Base-by-base conservation (phyloP, 2,113 vertebrate genomes). In the Microtus ochrogaster region DNA sequence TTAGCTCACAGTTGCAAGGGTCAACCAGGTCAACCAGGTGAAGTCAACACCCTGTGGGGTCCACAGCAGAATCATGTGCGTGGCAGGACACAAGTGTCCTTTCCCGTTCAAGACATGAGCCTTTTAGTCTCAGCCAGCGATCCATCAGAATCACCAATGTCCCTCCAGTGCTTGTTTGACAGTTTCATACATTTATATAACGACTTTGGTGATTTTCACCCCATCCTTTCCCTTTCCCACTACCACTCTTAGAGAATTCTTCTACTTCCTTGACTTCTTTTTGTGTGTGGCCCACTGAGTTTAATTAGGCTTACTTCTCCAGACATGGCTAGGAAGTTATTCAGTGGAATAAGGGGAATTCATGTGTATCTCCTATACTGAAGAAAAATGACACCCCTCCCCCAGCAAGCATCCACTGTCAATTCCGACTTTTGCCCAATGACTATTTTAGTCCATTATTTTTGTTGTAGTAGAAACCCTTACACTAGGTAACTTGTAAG, bases 361-460 rank as follows among this genome's bases (percentile, higher is more conserved):
- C 26, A 21, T 33, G 39, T 44, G 61, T 65, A 28, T 30, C 61
- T 24, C 17, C 28, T 47, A 4, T 12, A 66, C 41, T 47, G 66
- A 36, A 47, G 28, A 44, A 47, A 47, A 85, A 5, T 1, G 6
- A 66, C 61, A 66, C 17, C 30, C 28, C 4, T 66, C 17, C 41
- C 28, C 39, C 16, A 47, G 41, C 28, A 47, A 66, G 63, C 17
- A 21, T 33, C 30, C 39, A 36, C n/a, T 47, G 44, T 28, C 44
- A 47, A 5, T 36, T 93, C 36, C 68, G 61, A 47, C 36, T 47
- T 91, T 93, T 90, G 12, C 58, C 36, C 94, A 41, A 58, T 66
- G 89, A 4, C 2, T 33, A 8, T 33, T 17, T 74, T 84, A 21
- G 68, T 26, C 10, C 6, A n/a, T 52, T 26, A 7, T 28, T 82